Base-by-base conservation (phyloP, 2,113 vertebrate species). In the Rhodinocichla rosea region DNA sequence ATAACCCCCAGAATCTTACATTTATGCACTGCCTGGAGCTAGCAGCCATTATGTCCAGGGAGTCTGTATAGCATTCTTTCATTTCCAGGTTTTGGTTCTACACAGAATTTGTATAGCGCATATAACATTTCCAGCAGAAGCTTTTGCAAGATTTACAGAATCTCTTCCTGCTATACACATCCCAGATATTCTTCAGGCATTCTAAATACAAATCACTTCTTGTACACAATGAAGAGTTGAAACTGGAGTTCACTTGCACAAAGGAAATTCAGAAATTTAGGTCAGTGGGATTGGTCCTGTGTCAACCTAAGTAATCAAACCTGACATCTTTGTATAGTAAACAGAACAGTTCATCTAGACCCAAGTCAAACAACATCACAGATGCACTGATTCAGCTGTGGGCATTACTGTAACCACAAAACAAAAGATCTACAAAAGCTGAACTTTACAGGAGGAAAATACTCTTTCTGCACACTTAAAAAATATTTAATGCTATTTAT, bases 291-390 rank as follows among this genome's bases (percentile, higher is more conserved):
- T 79, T 76, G 85, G 52, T 70, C 42, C 33, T 73, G 6, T 89
- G 83, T 81, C 77, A 94, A 33, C 44, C 44, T 49, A 52, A 89
- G 44, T 87, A 94, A 96, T 91, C 60, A 92, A 96, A 84, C 45
- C 30, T 87, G 96, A 96, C 92, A 92, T 81, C 47, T 83, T 37
- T 30, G 11, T 55, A 16, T 1, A 65, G 42, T 32, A 94, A 89
- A 74, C 44, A 77, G 35, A 75, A 45, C 19, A 68, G 50, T 37
- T 88, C 3, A 1, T 45, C 26, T 22, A 88, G 45, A 80, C 7
- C 8, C 75, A 62, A 88, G 49, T 24, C 76, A 90, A 55, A 42
- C 13, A 26, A 45, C 40, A 21, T 30, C 50, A 64, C 37, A 53
- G 55, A 64, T 20, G 23, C 35, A 64, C 8, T 37, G 30, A 67